Percentiles rank a stretch among this genome's conserved stretches.
phyloP scores from a whole-genome alignment of 2,888 invertebrate genomes.

The Cataglyphis rosenhaueri region DNA sequence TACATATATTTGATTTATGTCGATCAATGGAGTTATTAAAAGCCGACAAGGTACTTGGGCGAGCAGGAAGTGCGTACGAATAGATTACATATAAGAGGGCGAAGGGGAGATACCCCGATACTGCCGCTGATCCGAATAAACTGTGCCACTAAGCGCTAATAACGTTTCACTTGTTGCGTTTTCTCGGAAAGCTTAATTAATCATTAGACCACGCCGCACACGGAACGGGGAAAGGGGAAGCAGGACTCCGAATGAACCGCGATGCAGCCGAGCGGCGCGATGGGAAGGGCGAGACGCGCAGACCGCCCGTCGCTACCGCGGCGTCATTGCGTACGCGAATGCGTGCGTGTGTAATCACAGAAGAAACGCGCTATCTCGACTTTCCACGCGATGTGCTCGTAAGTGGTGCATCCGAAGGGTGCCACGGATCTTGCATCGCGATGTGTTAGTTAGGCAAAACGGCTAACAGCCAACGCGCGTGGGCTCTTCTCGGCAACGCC shows the following conservation, averaged over 20 bases:
- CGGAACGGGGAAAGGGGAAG: background rate
- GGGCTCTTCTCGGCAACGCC: constrained; percentile 27
- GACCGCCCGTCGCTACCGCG: constrained; percentile 60
- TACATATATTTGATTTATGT: background rate
- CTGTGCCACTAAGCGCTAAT: constrained; percentile 81
- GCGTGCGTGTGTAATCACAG: constrained; percentile 32
- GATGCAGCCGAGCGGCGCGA: background rate
- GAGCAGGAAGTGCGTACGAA: constrained; percentile 35
- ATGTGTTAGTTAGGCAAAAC: constrained; percentile 48
- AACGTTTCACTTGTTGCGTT: constrained; percentile 82
- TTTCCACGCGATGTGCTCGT: constrained; percentile 57
- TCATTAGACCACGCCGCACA: constrained; percentile 71
- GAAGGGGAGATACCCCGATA: constrained; percentile 24
- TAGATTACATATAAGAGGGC: constrained; percentile 7
- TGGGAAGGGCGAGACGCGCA: constrained; percentile 7
- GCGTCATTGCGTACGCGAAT: constrained; percentile 37
- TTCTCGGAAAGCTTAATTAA: constrained; percentile 84
- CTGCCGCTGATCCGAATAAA: constrained; percentile 72
- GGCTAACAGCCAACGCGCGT: constrained; percentile 55
- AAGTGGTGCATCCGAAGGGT: constrained; percentile 42
- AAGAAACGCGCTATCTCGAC: constrained; percentile 51
- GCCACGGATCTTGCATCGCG: constrained; percentile 38
- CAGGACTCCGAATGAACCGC: background rate
- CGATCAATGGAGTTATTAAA: constrained; percentile 18
- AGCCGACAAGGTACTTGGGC: constrained; percentile 1